phyloP scores from a whole-genome alignment of 2,797 vertebrate species.

The Oceanodroma leucorhoa region DNA sequence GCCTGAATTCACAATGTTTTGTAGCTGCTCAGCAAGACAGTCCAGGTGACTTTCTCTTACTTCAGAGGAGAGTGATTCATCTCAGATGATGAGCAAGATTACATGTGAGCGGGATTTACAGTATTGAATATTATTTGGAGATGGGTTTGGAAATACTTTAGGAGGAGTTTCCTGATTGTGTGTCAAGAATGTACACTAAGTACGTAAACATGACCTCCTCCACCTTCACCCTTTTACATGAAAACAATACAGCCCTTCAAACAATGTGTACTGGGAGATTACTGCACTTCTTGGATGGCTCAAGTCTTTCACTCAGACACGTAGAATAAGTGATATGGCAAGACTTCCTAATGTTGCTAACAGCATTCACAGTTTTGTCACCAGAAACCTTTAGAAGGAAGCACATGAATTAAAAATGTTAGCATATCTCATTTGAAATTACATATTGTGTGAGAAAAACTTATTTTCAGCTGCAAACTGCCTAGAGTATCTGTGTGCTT shows the following conservation, averaged over 20 bases:
- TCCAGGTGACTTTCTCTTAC: not conserved
- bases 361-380: constrained; percentile 29
- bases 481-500: constrained; percentile 14
- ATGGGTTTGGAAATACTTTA: constrained; percentile 1
- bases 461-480: not conserved
- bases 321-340: not conserved
- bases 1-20: not conserved
- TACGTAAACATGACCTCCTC: not conserved
- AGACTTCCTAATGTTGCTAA: constrained; percentile 21
- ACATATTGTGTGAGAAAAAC: not conserved
- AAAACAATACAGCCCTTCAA: not conserved
- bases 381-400: constrained; percentile 41
- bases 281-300: constrained; percentile 10
- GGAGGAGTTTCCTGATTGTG: constrained; percentile 7
- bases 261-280: not conserved
- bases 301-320: not conserved
- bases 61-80: not conserved
- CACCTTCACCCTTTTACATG: not conserved
- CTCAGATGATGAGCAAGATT: not conserved
- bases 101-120: not conserved
- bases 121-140: not conserved
- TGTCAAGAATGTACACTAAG: not conserved
- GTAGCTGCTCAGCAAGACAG: not conserved
- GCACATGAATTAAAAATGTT: constrained; percentile 29
- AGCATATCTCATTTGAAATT: constrained; percentile 14